Evolutionary conservation across 2,113 vertebrate genomes (phyloP), one percentile per base, ranked within the genome.

Genomic region (Typhlomys cinereus): DNA sequence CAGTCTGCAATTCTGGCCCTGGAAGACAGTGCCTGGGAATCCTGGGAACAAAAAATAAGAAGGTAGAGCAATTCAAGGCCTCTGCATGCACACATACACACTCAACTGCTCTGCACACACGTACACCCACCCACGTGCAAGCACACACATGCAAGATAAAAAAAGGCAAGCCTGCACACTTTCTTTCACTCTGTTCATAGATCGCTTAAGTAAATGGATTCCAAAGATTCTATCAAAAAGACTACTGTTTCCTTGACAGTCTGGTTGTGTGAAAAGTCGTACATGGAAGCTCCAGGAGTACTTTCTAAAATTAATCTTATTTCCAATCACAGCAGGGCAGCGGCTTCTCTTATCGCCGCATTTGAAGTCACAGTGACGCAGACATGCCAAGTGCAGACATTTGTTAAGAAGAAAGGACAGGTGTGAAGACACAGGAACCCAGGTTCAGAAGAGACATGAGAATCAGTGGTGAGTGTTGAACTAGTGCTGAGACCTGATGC

Each of bases 81-180:
- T n/a, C n/a, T n/a, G n/a, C n/a, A n/a, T n/a, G n/a, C n/a, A n/a
- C n/a, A n/a, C n/a, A n/a, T n/a, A n/a, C n/a, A n/a, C n/a, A n/a
- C n/a, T n/a, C n/a, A n/a, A n/a, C n/a, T n/a, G n/a, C n/a, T n/a
- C n/a, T n/a, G n/a, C n/a, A n/a, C n/a, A n/a, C n/a, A n/a, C n/a
- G n/a, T n/a, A n/a, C n/a, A n/a, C n/a, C n/a, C n/a, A n/a, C n/a
- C n/a, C n/a, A n/a, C n/a, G n/a, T n/a, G n/a, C n/a, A n/a, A n/a
- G n/a, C n/a, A n/a, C n/a, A n/a, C n/a, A n/a, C n/a, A n/a, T n/a
- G n/a, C n/a, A n/a, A n/a, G n/a, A 34, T 23, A 17, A 5, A 2
- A 1, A 52, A 4, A 5, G 41, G 14, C 57, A 44, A 12, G 7
- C n/a, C 17, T 1, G 11, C 8, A 46, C 1, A 4, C 15, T 31